Percentiles rank a stretch among this genome's conserved stretches.
Evolutionary conservation across 2,888 invertebrate species (phyloP).

Genomic region (Oxyteleia sp.): DNA sequence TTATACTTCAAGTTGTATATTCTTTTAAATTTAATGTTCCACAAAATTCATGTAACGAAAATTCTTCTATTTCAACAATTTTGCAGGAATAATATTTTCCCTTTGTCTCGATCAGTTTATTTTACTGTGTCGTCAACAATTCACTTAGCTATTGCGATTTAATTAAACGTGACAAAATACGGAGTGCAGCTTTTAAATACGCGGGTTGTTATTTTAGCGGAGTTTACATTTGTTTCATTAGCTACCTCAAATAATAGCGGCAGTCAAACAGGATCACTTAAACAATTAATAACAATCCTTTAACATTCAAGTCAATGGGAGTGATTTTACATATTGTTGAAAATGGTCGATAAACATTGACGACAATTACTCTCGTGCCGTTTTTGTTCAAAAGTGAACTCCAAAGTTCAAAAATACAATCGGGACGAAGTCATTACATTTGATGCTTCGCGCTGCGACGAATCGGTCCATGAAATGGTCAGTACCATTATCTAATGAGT

Average conservation of each 20-base stretch:
- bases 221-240: constrained; percentile 29
- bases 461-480: constrained; percentile 40
- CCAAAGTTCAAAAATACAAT: not conserved
- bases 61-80: not conserved
- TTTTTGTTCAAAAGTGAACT: not conserved
- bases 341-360: not conserved
- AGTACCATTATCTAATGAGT: constrained; percentile 41
- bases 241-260: constrained; percentile 16
- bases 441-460: too few relatives aligned
- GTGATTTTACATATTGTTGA: not conserved
- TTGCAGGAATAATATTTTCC: not conserved
- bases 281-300: constrained; percentile 4
- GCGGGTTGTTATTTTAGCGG: constrained; percentile 27
- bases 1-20: too few relatives aligned
- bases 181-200: constrained; percentile 33
- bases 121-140: constrained; percentile 20
- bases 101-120: constrained; percentile 14
- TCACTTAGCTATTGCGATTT: constrained; percentile 32
- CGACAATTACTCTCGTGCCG: too few relatives aligned
- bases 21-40: too few relatives aligned
- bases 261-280: constrained; percentile 3
- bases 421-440: not conserved
- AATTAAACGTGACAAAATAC: constrained; percentile 46
- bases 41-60: too few relatives aligned
- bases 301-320: not conserved